phyloP scores from a whole-genome alignment of 37 sponge, comb jelly and placozoan species.

The Bolinopsis microptera region DNA sequence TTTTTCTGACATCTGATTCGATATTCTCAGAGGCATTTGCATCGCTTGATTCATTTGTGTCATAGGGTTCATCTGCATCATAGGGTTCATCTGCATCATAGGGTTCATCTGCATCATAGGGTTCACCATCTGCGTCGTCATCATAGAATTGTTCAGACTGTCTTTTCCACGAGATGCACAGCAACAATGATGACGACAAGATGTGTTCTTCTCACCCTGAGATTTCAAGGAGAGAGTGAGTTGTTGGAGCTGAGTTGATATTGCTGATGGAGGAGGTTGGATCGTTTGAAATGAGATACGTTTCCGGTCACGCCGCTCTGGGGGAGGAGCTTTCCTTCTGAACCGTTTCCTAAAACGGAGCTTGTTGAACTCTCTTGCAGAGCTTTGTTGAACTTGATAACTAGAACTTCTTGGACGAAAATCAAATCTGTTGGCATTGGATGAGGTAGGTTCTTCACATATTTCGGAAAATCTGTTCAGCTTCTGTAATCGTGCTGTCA shows the following conservation, averaged over 20 bases:
- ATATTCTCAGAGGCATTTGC: not conserved
- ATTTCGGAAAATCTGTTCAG: not conserved
- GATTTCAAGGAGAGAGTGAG: not conserved
- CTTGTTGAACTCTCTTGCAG: not conserved
- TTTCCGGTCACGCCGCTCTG: not conserved
- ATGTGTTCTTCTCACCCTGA: not conserved
- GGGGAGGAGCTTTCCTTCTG: not conserved
- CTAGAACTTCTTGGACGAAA: no score
- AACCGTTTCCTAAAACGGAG: not conserved
- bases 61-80: constrained; percentile 1
- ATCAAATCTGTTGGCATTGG: no score
- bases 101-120: not conserved
- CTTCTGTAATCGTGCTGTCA: not conserved
- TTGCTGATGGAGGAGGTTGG: not conserved
- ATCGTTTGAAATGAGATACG: not conserved
- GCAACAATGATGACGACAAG: not conserved
- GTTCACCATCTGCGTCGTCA: not conserved
- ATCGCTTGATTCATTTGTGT: not conserved
- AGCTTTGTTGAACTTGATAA: not conserved
- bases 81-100: constrained; percentile 2
- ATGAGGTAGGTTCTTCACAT: not conserved
- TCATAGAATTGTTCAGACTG: not conserved
- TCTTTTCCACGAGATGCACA: not conserved
- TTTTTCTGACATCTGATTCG: not conserved
- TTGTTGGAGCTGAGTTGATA: constrained; percentile 13